These are phyloP conservation scores for Spatula clypeata DNA, from an alignment of 2,797 vertebrate species.

Conservation along the genomic window DNA sequence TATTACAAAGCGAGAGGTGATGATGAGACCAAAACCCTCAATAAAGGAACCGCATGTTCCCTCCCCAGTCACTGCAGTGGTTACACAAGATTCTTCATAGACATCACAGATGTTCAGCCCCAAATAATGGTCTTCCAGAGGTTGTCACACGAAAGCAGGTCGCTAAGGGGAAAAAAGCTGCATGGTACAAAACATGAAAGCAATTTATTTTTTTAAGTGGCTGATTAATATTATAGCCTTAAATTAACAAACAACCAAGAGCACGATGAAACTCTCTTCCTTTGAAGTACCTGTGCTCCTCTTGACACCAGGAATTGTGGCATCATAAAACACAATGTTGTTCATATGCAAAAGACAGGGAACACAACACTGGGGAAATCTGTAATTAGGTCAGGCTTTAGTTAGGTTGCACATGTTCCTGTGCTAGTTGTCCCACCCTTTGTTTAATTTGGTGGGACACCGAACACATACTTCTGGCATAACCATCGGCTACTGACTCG, in stretches of 20 bases:
- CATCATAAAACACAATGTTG: neutral
- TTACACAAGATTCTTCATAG: neutral
- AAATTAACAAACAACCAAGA: neutral
- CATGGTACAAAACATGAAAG: neutral
- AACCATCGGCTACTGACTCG: neutral
- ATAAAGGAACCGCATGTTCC: fast-evolving
- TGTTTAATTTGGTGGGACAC: neutral
- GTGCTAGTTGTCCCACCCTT: neutral
- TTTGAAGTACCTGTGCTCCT: neutral
- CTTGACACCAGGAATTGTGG: fast-evolving
- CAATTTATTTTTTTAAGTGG: neutral
- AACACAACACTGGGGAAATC: neutral
- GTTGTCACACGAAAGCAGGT: fast-evolving
- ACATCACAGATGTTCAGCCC: neutral
- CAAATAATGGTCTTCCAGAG: neutral
- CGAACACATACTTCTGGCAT: neutral
- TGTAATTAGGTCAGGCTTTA: neutral
- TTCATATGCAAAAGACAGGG: neutral
- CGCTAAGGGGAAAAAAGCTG: neutral
- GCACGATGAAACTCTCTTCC: neutral
- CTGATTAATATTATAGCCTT: neutral
- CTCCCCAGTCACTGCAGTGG: fast-evolving
- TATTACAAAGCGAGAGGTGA: neutral
- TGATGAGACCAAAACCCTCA: too few species aligned
- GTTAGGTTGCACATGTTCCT: neutral